A percentile compares a stretch with the other conserved stretches of the same genome.
These are phyloP conservation scores for Drosophila prostipennis DNA, from an alignment of 2,888 invertebrate species.

Conservation along the genomic window DNA sequence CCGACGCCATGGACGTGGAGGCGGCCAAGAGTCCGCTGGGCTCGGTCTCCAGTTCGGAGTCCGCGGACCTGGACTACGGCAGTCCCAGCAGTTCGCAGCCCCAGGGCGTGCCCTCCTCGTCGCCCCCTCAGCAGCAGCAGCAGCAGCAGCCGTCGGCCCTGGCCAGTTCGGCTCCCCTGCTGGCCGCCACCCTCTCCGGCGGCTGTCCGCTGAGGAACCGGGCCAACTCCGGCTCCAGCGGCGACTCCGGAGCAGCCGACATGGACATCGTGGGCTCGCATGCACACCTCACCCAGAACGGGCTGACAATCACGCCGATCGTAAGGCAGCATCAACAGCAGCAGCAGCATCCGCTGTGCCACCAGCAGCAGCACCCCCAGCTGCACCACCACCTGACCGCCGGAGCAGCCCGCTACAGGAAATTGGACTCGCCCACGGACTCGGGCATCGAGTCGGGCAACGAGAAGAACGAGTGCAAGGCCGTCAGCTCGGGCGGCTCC, in stretches of 20 bases:
- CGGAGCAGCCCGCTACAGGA: conserved; percentile 87
- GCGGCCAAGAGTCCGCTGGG: conserved; percentile 92
- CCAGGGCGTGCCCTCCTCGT: conserved; percentile 86
- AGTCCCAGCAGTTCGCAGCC: conserved; percentile 68
- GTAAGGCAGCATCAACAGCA: conserved; percentile 76
- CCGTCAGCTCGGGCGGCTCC: conserved; percentile 89
- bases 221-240: conserved; percentile 91
- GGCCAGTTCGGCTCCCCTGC: conserved; percentile 90
- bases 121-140: conserved; percentile 88
- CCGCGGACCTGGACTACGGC: conserved; percentile 88
- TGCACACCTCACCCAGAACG: conserved; percentile 89
- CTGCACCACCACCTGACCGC: conserved; percentile 77
- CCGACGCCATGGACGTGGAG: conserved; percentile 90
- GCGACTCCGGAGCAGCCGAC: conserved; percentile 90
- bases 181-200: conserved; percentile 89
- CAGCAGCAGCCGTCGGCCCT: conserved; percentile 87
- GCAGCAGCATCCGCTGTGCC: conserved; percentile 65
- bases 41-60: conserved; percentile 95
- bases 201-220: conserved; percentile 90
- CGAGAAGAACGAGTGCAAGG: conserved; percentile 92
- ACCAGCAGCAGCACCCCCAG: conserved; percentile 67
- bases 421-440: conserved; percentile 95
- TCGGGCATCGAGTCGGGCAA: conserved; percentile 97
- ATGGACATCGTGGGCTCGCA: conserved; percentile 86
- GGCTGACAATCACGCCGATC: conserved; percentile 90